These are phyloP conservation scores for Asteroscopus sphinx DNA, from an alignment of 2,888 invertebrate genomes.

Conservation along the genomic window DNA sequence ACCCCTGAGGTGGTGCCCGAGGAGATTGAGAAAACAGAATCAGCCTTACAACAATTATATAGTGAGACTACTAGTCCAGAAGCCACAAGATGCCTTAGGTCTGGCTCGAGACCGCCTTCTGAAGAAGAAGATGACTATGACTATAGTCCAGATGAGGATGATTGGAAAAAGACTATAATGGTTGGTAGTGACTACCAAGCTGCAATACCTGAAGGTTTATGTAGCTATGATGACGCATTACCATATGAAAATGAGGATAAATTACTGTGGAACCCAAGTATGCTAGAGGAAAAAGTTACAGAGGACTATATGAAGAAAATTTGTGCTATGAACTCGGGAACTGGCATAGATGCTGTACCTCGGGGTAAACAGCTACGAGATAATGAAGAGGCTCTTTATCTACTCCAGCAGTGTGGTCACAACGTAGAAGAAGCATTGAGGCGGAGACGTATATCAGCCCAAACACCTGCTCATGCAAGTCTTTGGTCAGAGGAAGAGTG, in stretches of 20 bases:
- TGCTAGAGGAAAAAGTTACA: constrained; percentile 92
- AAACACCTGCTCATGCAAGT: constrained; percentile 93
- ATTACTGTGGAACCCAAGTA: constrained; percentile 97
- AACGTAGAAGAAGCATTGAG: constrained; percentile 98
- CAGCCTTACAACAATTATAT: constrained; percentile 85
- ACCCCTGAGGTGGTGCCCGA: constrained; percentile 77
- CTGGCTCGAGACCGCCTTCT: constrained; percentile 93
- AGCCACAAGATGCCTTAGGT: constrained; percentile 83
- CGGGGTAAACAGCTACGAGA: constrained; percentile 94
- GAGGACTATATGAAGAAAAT: constrained; percentile 94
- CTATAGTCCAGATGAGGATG: constrained; percentile 95
- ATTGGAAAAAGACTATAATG: constrained; percentile 98
- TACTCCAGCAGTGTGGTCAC: constrained; percentile 97
- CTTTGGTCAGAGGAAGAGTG: constrained; percentile 99
- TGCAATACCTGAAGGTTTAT: constrained; percentile 96
- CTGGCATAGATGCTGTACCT: constrained; percentile 90
- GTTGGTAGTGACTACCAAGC: constrained; percentile 98
- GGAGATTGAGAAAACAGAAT: constrained; percentile 83
- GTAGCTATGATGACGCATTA: constrained; percentile 97
- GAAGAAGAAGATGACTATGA: constrained; percentile 96
- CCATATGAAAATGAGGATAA: constrained; percentile 99
- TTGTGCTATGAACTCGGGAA: constrained; percentile 83
- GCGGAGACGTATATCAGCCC: constrained; percentile 93
- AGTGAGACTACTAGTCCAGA: constrained; percentile 80
- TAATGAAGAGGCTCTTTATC: constrained; percentile 96